phyloP scores from a whole-genome alignment of 2,113 vertebrate genomes.

The Petrocephalus microphthalmus region DNA sequence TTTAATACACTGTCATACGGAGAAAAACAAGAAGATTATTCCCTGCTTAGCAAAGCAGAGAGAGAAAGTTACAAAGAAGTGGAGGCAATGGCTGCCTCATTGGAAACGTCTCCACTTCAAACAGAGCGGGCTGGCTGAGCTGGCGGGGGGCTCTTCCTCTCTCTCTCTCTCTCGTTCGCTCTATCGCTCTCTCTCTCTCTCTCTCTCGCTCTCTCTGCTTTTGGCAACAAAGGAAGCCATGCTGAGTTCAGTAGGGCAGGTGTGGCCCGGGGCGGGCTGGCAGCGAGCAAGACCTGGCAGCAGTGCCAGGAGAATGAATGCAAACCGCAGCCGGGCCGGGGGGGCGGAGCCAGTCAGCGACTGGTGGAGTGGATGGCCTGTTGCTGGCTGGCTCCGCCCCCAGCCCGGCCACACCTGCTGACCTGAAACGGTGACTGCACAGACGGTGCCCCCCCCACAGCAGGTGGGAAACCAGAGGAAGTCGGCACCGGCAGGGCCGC shows the following conservation, averaged over 20 bases:
- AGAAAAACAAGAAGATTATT: background rate
- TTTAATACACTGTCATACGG: background rate
- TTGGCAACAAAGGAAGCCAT: slow-evolving; percentile 28
- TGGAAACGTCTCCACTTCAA: slow-evolving; percentile 3
- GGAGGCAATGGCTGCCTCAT: background rate
- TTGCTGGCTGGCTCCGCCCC: background rate
- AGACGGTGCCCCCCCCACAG: background rate
- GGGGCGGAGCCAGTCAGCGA: background rate
- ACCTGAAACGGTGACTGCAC: background rate
- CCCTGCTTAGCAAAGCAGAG: background rate
- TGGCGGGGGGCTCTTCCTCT: background rate
- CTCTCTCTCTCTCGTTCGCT: background rate
- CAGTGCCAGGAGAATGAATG: background rate
- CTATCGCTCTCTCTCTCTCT: background rate
- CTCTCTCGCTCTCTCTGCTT: background rate
- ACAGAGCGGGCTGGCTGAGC: background rate
- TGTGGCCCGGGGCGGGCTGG: slow-evolving; percentile 22
- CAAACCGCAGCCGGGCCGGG: background rate
- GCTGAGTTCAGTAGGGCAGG: slow-evolving; percentile 32
- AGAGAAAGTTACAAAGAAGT: background rate
- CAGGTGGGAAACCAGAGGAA: background rate
- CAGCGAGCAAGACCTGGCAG: slow-evolving; percentile 10
- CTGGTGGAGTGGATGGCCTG: too few relatives aligned
- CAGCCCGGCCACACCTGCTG: background rate
- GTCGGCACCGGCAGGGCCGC: background rate